Conservation (phyloP, 1,140 invertebrate genomes). For the Reticulitermes speratus region DNA sequence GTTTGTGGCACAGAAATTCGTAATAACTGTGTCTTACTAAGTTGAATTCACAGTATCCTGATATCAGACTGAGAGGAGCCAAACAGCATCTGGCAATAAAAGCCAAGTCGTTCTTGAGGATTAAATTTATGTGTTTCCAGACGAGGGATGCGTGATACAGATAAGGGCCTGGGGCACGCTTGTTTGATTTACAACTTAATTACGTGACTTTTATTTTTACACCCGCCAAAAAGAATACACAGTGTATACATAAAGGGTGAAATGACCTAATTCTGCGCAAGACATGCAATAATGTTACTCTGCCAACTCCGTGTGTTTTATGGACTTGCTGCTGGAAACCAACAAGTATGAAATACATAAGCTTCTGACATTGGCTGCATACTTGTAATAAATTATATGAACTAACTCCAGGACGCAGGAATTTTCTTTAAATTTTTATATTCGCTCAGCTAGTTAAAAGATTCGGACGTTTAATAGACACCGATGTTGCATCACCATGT, state of each 20-base stretch:
- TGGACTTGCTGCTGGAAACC: not conserved
- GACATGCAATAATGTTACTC: not conserved
- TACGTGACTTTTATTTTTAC: constrained; percentile 3
- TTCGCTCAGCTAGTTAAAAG: no score
- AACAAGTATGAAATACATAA: not conserved
- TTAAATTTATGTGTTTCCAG: constrained; percentile 9
- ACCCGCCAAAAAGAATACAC: not conserved
- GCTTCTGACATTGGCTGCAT: no score
- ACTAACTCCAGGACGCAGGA: no score
- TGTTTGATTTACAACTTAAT: constrained; percentile 13
- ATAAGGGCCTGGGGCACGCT: not conserved
- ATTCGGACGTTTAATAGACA: no score
- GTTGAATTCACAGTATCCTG: not conserved
- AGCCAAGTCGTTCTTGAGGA: not conserved
- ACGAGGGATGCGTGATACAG: not conserved
- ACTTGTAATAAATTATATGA: no score
- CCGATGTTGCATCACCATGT: no score
- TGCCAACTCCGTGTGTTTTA: not conserved
- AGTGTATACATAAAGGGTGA: not conserved
- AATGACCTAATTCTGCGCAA: not conserved
- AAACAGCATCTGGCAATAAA: not conserved
- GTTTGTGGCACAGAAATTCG: no score
- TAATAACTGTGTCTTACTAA: not conserved
- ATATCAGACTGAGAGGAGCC: not conserved
- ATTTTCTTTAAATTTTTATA: no score